Evolutionary conservation across 2,113 vertebrate genomes (phyloP), one percentile per base, ranked within the genome.

Genomic region (Ranitomeya variabilis): DNA sequence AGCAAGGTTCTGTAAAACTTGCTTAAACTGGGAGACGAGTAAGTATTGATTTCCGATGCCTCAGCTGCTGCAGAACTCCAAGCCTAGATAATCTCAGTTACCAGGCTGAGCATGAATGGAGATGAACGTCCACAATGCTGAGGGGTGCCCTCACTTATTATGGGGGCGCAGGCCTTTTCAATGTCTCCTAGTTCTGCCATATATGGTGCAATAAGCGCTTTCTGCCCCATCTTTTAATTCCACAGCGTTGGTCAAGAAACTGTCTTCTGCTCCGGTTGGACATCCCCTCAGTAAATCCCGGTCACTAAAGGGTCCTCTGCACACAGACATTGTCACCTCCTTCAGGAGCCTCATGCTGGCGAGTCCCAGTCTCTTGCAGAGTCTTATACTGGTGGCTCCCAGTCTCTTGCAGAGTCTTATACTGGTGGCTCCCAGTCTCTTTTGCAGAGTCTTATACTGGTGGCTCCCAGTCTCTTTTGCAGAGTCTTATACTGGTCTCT

Each of bases 11-110:
- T 16, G 19, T 73, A 1, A 9, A 15, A 13, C 23, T 71, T 57
- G 51, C 52, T 67, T 26, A 31, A 18, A 23, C 26, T n/a, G 62
- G 64, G 21, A 80, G 23, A 8, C n/a, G 55, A 12, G 78, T 12
- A 11, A 51, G 51, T 13, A 57, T 78, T 23, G 18, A 12, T 55
- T 9, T 15, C 37, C 26, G n/a, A 55, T 21, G 55, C 78, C 13
- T 23, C 55, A 81, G 57, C 74, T 52, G 69, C 69, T 73, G 14
- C 69, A 31, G 74, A 77, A 52, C 45, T 52, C 52, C 76, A 82
- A 64, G 23, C 26, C 18, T 23, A 62, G 23, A 37, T 26, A 6
- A 15, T n/a, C 79, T 60, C 23, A 57, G 73, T 52, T 77, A 78
- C 45, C 19, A n/a, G 19, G 45, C 19, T n/a, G 26, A 37, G 37